Evolutionary conservation across 2,797 vertebrate species (phyloP).

Genomic region (Benthosema pterotum): DNA sequence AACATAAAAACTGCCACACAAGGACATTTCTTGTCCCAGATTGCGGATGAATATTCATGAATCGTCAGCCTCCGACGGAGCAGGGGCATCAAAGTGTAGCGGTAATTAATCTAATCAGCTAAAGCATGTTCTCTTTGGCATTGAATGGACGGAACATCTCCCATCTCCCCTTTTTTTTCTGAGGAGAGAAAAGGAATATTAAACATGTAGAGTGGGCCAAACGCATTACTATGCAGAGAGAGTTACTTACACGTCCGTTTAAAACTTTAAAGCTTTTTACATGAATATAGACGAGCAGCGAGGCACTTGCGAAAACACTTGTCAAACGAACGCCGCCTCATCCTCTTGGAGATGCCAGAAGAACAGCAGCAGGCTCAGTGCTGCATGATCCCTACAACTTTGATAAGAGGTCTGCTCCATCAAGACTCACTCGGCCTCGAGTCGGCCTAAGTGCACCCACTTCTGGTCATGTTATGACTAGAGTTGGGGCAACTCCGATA

Average conservation of each 20-base stretch:
- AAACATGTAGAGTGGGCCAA: slow-evolving; percentile 10
- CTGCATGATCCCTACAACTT: too few species aligned
- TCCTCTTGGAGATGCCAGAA: slow-evolving; percentile 20
- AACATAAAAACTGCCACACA: slow-evolving; percentile 51
- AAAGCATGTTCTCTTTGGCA: slow-evolving; percentile 50
- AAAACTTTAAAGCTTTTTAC: slow-evolving; percentile 59
- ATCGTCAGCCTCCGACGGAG: slow-evolving; percentile 23
- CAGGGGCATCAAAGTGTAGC: slow-evolving; percentile 55
- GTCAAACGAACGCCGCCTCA: slow-evolving; percentile 29
- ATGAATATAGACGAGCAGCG: slow-evolving; percentile 69
- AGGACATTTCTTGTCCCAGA: slow-evolving; percentile 37
- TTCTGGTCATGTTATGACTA: too few species aligned
- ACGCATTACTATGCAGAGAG: slow-evolving; percentile 44
- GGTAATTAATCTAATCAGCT: slow-evolving; percentile 62
- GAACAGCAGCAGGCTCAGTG: too few species aligned
- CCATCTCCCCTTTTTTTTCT: slow-evolving; percentile 44
- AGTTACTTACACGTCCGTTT: slow-evolving; percentile 69
- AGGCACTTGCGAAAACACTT: slow-evolving; percentile 42
- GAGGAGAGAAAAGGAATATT: slow-evolving; percentile 21
- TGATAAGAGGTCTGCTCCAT: too few species aligned
- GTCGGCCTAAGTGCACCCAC: too few species aligned
- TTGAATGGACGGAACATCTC: slow-evolving; percentile 60
- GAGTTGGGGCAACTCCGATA: too few species aligned
- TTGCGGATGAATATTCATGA: slow-evolving; percentile 56
- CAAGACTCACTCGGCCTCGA: too few species aligned